Evolutionary conservation across 2,888 invertebrate genomes (phyloP).

Genomic region (Plagodis dolabraria): DNA sequence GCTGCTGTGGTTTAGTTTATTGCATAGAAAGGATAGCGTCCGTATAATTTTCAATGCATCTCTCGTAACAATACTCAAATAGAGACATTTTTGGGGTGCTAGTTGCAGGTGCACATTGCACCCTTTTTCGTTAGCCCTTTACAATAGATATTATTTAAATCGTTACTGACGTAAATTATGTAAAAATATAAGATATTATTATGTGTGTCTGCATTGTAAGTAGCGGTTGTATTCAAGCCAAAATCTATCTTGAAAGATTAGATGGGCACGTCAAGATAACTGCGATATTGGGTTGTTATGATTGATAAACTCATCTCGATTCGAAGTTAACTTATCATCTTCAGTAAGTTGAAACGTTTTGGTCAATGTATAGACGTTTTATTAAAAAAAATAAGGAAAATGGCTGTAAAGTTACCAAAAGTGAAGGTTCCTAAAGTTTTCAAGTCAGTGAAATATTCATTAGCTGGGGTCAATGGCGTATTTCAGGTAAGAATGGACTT

Average conservation of each 20-base stretch:
- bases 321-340: constrained; percentile 53
- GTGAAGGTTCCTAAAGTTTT: constrained; percentile 79
- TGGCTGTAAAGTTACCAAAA: constrained; percentile 58
- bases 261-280: constrained; percentile 72
- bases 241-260: constrained; percentile 56
- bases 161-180: neutral
- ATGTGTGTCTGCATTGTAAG: constrained; percentile 1
- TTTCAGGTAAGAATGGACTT: constrained; percentile 87
- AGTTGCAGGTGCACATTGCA: too few relatives aligned
- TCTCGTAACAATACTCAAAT: too few relatives aligned
- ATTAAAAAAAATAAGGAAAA: constrained; percentile 22
- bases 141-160: too few relatives aligned
- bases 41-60: too few relatives aligned
- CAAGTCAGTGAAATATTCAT: constrained; percentile 87
- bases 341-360: constrained; percentile 35
- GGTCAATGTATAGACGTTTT: constrained; percentile 7
- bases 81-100: too few relatives aligned
- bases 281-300: constrained; percentile 56
- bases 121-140: too few relatives aligned
- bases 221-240: constrained; percentile 12
- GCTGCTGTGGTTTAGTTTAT: neutral
- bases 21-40: too few relatives aligned
- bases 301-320: constrained; percentile 69
- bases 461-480: constrained; percentile 89
- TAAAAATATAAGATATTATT: neutral